Conservation (phyloP, 2,888 invertebrate species). For the Pachliopta kotzebuea region DNA sequence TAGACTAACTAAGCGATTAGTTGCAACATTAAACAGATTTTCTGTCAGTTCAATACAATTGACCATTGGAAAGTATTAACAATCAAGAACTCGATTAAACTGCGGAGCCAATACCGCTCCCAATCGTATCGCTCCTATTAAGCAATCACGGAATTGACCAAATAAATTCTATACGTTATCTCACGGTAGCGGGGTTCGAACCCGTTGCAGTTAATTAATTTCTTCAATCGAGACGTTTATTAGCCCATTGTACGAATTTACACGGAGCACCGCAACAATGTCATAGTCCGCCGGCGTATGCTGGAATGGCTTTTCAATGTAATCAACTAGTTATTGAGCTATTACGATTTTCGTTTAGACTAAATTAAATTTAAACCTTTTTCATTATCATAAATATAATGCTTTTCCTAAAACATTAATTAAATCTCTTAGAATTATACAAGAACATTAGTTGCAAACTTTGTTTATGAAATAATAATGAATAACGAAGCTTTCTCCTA, state of each 20-base stretch:
- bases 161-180: constrained; percentile 24
- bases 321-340: constrained; percentile 14
- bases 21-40: constrained; percentile 14
- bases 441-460: too few relatives aligned
- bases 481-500: too few relatives aligned
- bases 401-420: background rate
- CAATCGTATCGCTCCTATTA: constrained; percentile 25
- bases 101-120: constrained; percentile 6
- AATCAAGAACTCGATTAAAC: constrained; percentile 26
- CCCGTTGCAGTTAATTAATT: constrained; percentile 38
- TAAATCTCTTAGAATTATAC: background rate
- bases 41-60: constrained; percentile 27
- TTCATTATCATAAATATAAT: background rate
- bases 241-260: constrained; percentile 39
- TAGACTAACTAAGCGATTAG: constrained; percentile 19
- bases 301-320: constrained; percentile 15
- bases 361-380: constrained; percentile 7
- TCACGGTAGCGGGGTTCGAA: constrained; percentile 26
- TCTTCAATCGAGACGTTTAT: constrained; percentile 44
- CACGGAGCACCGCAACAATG: constrained; percentile 25
- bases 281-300: background rate
- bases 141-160: constrained; percentile 22
- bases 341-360: constrained; percentile 1
- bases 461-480: too few relatives aligned
- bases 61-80: constrained; percentile 21